Conservation (phyloP, 1,140 invertebrate species). For the Gerris buenoi region DNA sequence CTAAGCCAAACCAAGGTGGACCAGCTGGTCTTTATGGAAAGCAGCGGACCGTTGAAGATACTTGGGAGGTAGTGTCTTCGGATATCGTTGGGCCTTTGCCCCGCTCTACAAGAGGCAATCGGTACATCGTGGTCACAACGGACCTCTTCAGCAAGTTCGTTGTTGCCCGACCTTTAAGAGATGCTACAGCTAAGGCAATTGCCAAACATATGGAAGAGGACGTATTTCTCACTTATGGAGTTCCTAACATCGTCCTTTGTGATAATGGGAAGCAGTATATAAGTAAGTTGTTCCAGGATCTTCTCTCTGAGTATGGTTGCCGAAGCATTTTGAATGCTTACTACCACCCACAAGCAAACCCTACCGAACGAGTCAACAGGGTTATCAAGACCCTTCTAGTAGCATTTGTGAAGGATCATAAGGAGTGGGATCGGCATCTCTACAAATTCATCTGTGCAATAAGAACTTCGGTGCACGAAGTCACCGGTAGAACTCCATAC, state of each 20-base stretch:
- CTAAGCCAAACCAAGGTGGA: background rate
- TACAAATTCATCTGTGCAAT: constrained; percentile 29
- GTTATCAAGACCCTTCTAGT: constrained; percentile 30
- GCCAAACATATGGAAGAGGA: no score
- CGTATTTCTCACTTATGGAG: no score
- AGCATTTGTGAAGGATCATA: constrained; percentile 27
- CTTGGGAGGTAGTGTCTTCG: background rate
- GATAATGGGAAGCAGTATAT: no score
- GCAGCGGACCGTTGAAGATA: no score
- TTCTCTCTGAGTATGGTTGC: no score
- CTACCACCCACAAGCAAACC: constrained; percentile 27
- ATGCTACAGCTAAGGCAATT: no score
- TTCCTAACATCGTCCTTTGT: no score
- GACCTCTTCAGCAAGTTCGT: background rate
- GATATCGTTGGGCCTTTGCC: background rate
- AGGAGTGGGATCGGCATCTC: constrained; percentile 26
- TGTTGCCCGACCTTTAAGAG: no score
- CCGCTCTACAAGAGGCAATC: background rate
- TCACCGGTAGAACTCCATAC: constrained; percentile 28
- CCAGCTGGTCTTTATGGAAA: background rate
- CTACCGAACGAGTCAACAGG: constrained; percentile 30
- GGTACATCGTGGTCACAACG: background rate
- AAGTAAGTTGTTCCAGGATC: no score
- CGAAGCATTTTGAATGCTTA: no score
- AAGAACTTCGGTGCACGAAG: constrained; percentile 28